Base-by-base conservation (phyloP, 2,113 vertebrate genomes). In the Cricetomys ansorgei region DNA sequence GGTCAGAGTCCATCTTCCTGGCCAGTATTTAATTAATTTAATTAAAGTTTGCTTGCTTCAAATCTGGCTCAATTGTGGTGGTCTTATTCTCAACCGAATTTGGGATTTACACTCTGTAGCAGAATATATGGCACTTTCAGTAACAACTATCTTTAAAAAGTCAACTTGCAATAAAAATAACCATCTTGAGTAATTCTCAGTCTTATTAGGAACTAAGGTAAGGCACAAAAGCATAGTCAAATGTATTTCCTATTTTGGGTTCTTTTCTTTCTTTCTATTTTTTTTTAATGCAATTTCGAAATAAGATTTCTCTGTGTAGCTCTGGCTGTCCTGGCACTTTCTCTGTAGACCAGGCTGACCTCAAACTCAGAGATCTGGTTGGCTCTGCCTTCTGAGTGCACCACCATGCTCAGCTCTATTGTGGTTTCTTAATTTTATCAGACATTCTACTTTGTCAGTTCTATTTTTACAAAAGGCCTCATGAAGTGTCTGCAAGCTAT, bases 81-180 rank as follows among this genome's bases (percentile, higher is more conserved):
- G n/a, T n/a, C n/a, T n/a, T n/a, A n/a, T n/a, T n/a, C n/a, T n/a
- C n/a, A n/a, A n/a, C n/a, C n/a, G n/a, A n/a, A n/a, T n/a, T n/a
- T n/a, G n/a, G n/a, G n/a, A n/a, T n/a, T n/a, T n/a, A n/a, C n/a
- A n/a, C n/a, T 96, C 50, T 81, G 9, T 67, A 45, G 91, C 88
- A 72, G 79, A 89, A 75, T 29, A 79, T 7, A 43, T 7, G 7
- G 37, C 73, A 50, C 6, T 12, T 86, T 27, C 75, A 86, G 59
- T 23, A 76, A 50, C 77, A 80, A 86, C 95, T 88, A 43, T 21
- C 64, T 21, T 62, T 59, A 84, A 79, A 86, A 64, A 88, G 43
- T 95, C 92, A 86, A 75, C 4, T 11, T 86, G 91, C 64, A 88
- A 53, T 90, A 85, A 88, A 92, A 69, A 67, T 85, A 81, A 91